phyloP scores from a whole-genome alignment of 2,113 vertebrate genomes.

The Gobius niger region DNA sequence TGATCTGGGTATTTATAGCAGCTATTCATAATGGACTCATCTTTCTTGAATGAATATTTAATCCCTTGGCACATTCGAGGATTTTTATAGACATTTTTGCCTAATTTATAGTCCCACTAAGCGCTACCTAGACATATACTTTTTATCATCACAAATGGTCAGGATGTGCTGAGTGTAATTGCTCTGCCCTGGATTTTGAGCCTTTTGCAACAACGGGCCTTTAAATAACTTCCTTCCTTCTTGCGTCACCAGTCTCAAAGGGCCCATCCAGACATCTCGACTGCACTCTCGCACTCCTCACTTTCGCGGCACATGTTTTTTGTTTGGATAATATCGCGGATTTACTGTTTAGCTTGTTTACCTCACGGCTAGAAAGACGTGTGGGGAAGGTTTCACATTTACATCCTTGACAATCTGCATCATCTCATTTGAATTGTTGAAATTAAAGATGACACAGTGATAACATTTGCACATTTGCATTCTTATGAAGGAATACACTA shows the following conservation, averaged over 20 bases:
- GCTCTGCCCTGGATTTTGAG: not conserved
- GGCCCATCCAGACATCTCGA: slow-evolving; percentile 11
- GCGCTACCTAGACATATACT: not conserved
- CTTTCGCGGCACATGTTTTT: not conserved
- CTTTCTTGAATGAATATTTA: not conserved
- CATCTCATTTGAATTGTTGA: not conserved
- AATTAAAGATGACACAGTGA: not conserved
- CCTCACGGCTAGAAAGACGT: too few species aligned
- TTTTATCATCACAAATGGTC: not conserved
- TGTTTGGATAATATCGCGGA: not conserved
- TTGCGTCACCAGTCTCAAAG: slow-evolving; percentile 30
- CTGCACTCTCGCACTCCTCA: not conserved
- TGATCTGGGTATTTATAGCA: not conserved
- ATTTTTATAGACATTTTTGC: not conserved
- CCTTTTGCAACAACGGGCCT: slow-evolving; percentile 20
- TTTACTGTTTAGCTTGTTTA: too few species aligned
- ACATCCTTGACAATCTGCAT: not conserved
- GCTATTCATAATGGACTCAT: not conserved
- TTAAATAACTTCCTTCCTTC: slow-evolving; percentile 35
- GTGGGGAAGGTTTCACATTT: too few species aligned
- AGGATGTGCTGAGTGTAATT: not conserved
- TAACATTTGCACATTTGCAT: not conserved
- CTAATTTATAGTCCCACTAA: not conserved
- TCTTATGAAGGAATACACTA: not conserved
- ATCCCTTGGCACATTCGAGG: not conserved